A percentile compares a stretch with the other conserved stretches of the same genome.
These are phyloP conservation scores for Cydia splendana DNA, from an alignment of 1,140 invertebrate species.

Conservation along the genomic window DNA sequence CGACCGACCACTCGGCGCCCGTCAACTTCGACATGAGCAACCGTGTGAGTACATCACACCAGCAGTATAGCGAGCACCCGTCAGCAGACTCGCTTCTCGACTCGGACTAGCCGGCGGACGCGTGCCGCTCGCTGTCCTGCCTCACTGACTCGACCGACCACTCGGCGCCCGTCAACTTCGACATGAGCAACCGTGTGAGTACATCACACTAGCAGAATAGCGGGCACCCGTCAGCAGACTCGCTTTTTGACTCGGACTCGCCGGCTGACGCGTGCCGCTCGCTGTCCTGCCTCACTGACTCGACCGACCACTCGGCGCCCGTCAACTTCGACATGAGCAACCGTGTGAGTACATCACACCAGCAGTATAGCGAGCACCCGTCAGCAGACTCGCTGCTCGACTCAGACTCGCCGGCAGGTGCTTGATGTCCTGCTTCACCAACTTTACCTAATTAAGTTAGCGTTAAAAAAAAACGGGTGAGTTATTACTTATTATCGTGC, in stretches of 20 bases:
- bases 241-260: conserved; percentile 71
- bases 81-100: conserved; percentile 68
- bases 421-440: conserved; percentile 89
- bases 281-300: conserved; percentile 90
- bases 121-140: conserved; percentile 90
- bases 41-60: conserved; percentile 81
- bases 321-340: conserved; percentile 96
- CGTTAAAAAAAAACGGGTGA: conserved; percentile 86
- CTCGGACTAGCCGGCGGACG: conserved; percentile 81
- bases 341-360: conserved; percentile 81
- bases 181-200: conserved; percentile 93
- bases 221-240: conserved; percentile 62
- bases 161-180: conserved; percentile 93
- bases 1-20: conserved; percentile 93
- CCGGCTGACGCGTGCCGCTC: conserved; percentile 87
- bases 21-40: conserved; percentile 96
- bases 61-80: conserved; percentile 40
- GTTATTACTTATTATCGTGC: conserved; percentile 40
- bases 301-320: conserved; percentile 93
- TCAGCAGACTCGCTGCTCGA: conserved; percentile 46
- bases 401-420: conserved; percentile 82
- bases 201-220: too few species aligned
- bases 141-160: conserved; percentile 94
- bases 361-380: conserved; percentile 21
- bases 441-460: conserved; percentile 67